Percentiles rank a stretch among this genome's conserved stretches.
Conservation (phyloP, 1,140 invertebrate genomes). For the Cydia amplana region DNA sequence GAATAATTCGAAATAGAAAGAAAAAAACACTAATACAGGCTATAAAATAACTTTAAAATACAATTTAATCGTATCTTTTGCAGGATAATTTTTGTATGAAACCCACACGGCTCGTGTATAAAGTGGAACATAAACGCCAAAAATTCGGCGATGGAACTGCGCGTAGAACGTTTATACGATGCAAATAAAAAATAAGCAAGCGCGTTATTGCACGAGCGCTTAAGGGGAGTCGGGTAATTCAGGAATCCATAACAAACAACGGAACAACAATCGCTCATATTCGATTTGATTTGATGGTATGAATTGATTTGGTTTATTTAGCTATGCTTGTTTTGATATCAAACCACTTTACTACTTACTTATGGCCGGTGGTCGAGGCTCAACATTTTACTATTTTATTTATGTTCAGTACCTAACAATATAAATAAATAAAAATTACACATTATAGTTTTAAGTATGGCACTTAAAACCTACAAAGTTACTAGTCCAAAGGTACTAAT, state of each 20-base stretch:
- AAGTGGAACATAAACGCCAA: not conserved
- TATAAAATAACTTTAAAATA: no score
- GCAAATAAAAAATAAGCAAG: conserved; percentile 7
- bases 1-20: not conserved
- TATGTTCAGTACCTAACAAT: no score
- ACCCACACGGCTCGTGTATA: not conserved
- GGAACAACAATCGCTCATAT: not conserved
- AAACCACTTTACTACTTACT: no score
- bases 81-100: not conserved
- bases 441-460: no score
- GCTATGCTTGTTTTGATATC: no score
- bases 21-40: not conserved
- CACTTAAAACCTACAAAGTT: no score
- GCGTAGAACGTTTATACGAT: not conserved
- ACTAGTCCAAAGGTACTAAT: no score
- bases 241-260: not conserved
- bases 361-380: no score
- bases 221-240: not conserved
- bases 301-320: no score
- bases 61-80: not conserved
- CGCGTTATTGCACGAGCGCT: not conserved
- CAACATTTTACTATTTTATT: no score
- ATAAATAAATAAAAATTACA: no score
- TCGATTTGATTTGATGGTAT: not conserved
- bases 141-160: not conserved